Evolutionary conservation across 2,113 vertebrate species (phyloP).

Genomic region (Myocastor coypus): DNA sequence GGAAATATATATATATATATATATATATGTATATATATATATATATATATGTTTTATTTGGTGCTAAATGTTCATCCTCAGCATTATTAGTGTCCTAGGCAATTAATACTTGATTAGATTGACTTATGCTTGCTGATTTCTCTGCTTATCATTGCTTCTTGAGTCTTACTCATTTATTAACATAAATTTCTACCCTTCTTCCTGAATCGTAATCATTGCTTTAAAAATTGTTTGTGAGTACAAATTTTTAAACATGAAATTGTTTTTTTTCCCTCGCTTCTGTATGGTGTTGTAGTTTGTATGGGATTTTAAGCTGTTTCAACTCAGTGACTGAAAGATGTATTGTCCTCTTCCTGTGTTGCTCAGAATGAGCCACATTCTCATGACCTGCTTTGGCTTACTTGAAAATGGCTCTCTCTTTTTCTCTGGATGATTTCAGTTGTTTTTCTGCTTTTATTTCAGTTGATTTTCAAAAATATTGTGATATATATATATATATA

Average conservation of each 20-base stretch:
- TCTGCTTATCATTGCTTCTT: constrained; percentile 49
- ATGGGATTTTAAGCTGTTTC: constrained; percentile 50
- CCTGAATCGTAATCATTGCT: constrained; percentile 70
- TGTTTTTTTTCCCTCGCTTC: constrained; percentile 40
- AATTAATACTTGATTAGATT: constrained; percentile 72
- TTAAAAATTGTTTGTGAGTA: constrained; percentile 50
- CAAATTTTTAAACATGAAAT: constrained; percentile 30
- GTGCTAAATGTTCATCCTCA: constrained; percentile 10
- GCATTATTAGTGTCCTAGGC: constrained; percentile 18
- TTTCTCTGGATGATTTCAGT: not conserved
- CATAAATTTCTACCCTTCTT: constrained; percentile 66
- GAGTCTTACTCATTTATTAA: constrained; percentile 40
- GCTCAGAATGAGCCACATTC: not conserved
- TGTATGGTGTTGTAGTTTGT: not conserved
- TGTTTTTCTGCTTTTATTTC: not conserved
- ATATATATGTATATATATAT: no score
- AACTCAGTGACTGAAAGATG: not conserved
- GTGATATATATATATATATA: no score
- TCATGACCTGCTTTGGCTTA: constrained; percentile 9
- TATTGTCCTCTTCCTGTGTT: not conserved
- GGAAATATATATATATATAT: not conserved
- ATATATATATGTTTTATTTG: constrained; percentile 66
- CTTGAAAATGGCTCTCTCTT: not conserved
- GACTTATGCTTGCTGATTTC: constrained; percentile 68
- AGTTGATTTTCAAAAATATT: constrained; percentile 26